Evolutionary conservation across 2,888 invertebrate genomes (phyloP), one percentile per base, ranked within the genome.

Genomic region (Scaptomyza polygonia): DNA sequence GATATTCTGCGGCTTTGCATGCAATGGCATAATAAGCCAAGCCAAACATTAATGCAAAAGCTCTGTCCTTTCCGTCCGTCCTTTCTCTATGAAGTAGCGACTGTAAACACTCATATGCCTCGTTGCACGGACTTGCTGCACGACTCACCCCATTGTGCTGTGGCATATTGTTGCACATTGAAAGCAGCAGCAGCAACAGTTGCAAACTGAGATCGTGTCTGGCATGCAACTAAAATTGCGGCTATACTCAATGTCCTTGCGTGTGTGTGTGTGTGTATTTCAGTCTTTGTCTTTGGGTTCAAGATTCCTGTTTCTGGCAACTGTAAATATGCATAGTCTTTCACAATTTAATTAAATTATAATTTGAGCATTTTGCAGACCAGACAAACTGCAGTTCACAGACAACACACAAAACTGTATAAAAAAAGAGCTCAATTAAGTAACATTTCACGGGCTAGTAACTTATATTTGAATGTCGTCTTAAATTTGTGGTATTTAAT

Each of bases 101-200:
- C 69, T 85, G 76, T 88, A 83, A 86, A 73, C 84, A 88, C 84
- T 84, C 86, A 88, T 85, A 72, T 77, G 89, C 52, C 83, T 84
- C 86, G 89, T 88, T 88, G 83, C 79, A 87, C 89, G 79, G 70
- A 55, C 29, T 85, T 76, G 79, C 71, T 73, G 82, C 82, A 82
- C 85, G 88, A 86, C 53, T 88, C 62, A 78, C 59, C 67, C 68
- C 79, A 86, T 82, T 88, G 88, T 82, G 88, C 80, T 88, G 86
- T 77, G 78, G 67, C 85, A 77, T 74, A 77, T 80, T 88, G 88
- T 84, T 80, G 87, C 82, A 73, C 74, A 86, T 86, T 76, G 66
- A 58, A 66, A 65, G 55, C 62, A 55, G 54, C 52, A 62, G 39
- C 56, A 63, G 57, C 67, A 55, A 51, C 64, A 59, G 54, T 55